Evolutionary conservation across 2,113 vertebrate genomes (phyloP), one percentile per base, ranked within the genome.

Genomic region (Antidorcas marsupialis): DNA sequence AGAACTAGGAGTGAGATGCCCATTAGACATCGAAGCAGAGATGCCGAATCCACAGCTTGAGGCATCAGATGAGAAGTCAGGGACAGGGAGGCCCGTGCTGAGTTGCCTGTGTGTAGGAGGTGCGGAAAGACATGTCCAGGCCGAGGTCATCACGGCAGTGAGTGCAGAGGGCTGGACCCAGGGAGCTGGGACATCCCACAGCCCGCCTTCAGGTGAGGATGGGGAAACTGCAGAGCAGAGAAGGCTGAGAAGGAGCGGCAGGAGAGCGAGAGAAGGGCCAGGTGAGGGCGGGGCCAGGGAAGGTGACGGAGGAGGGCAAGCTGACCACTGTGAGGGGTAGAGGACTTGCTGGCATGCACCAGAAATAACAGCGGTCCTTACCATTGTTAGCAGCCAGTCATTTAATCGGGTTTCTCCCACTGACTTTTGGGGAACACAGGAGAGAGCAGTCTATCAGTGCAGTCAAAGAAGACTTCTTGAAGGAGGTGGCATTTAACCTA

Each of bases 241-340:
- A 57, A 36, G 47, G 64, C 94, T 60, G 43, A 45, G 30, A 7
- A 67, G 39, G 6, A 74, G 43, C 13, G 12, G 28, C 0, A 2
- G 3, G 10, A 60, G 62, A 25, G 14, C 1, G 1, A 19, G 36
- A 33, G 43, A 10, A 43, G 27, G 27, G 11, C 10, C 28, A 30
- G 53, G n/a, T 2, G 0, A 10, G 16, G 21, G 10, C 4, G 50
- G 28, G 6, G 4, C 0, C 16, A 0, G 4, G 50, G 78, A n/a
- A 9, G 55, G 36, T 30, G 36, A 59, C 5, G 23, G 74, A 43
- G 62, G 25, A 64, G 74, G 45, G 23, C 71, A 53, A 7, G 50
- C 21, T 3, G 30, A 62, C 94, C 47, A 15, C 17, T 0, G 7
- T 21, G 60, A 57, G 1, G 21, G 19, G 13, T 2, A 13, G 52